Evolutionary conservation across 2,113 vertebrate genomes (phyloP), one percentile per base, ranked within the genome.

Genomic region (Vanacampus margaritifer): DNA sequence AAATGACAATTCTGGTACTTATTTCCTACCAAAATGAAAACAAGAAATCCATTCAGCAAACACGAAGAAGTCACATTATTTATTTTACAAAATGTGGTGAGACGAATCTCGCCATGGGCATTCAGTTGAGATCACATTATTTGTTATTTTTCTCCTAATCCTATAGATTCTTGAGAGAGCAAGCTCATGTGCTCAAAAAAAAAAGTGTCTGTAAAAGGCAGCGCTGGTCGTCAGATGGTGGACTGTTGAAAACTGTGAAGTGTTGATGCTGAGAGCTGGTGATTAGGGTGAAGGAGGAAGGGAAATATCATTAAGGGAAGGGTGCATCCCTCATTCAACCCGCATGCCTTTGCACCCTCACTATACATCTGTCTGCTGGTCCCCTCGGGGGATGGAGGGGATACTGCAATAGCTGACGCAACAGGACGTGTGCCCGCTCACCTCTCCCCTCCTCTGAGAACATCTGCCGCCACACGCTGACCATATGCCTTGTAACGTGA

Each of bases 391-490:
- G 43, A 13, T 46, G 1, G 16, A 10, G 56, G 56, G 28, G 28
- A 19, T 58, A 58, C 16, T 69, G 73, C 73, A 64, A 54, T 63
- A 65, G 67, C 77, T 75, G 65, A 70, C 14, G 65, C 60, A 79
- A 82, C 67, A 80, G 75, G 71, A 70, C 1, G 17, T 45, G 69
- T 58, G 65, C 53, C 60, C 35, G 13, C 69, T 77, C 81, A 81
- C 84, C 74, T 78, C 78, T 74, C 65, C 69, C 37, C 65, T 78
- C 63, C 58, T 65, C 81, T 76, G 68, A 80, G 63, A 82, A 83
- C 88, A 88, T 87, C 83, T 89, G 88, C 66, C 79, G 80, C 67
- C 64, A 63, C 74, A 63, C 65, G 78, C 68, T 68, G 73, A 54
- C 81, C 84, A 88, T 83, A 84, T 81, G 83, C 68, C 78, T 56